Evolutionary conservation across 1,140 invertebrate genomes (phyloP).

Genomic region (Neoseiulus cucumeris): DNA sequence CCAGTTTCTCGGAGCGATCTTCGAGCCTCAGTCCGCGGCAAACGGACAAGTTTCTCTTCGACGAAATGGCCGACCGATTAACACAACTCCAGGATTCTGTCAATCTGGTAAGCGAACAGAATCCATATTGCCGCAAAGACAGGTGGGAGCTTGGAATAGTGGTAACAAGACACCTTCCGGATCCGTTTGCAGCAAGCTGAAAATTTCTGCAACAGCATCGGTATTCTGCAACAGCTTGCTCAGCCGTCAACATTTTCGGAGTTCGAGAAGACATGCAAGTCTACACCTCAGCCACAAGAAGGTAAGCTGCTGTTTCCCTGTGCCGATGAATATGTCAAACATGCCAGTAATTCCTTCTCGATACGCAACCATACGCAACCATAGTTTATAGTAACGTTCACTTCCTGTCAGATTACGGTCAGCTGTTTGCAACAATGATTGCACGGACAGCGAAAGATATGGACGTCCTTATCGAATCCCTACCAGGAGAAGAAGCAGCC

Average conservation of each 20-base stretch:
- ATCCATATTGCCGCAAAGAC: too few species aligned
- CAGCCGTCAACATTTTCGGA: constrained; percentile 76
- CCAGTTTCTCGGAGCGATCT: too few species aligned
- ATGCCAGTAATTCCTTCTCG: too few species aligned
- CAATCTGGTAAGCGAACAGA: constrained; percentile 47
- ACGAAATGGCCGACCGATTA: constrained; percentile 70
- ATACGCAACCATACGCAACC: too few species aligned
- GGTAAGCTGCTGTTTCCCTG: too few species aligned
- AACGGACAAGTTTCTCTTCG: too few species aligned
- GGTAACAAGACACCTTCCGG: too few species aligned
- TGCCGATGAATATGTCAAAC: too few species aligned
- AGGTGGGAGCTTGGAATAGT: too few species aligned
- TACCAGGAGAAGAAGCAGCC: constrained; percentile 81
- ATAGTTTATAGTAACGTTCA: too few species aligned
- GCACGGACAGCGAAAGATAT: constrained; percentile 86
- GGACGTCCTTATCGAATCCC: constrained; percentile 83
- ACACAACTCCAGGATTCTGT: constrained; percentile 93
- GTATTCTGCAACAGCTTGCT: constrained; percentile 82
- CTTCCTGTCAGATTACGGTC: constrained; percentile 47
- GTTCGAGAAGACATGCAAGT: constrained; percentile 67
- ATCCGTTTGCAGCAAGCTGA: constrained; percentile 65
- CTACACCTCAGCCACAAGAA: constrained; percentile 52
- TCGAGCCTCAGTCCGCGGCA: too few species aligned
- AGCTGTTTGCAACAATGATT: constrained; percentile 52
- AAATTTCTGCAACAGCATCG: constrained; percentile 92